These are phyloP conservation scores for Ophioninae sp. DNA, from an alignment of 2,888 invertebrate genomes.

Conservation along the genomic window DNA sequence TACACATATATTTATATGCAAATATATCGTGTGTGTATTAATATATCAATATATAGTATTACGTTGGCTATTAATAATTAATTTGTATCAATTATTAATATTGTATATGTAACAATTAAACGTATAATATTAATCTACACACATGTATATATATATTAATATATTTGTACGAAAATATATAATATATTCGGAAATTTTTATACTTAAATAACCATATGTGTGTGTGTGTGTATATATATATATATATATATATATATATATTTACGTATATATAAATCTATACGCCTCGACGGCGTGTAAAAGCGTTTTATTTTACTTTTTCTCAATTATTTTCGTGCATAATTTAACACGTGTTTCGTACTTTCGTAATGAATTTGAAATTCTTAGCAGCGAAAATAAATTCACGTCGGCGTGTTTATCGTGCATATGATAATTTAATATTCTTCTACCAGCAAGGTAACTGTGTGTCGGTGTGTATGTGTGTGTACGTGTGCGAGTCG, in stretches of 20 bases:
- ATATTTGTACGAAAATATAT: too few species aligned
- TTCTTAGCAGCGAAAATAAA: constrained; percentile 54
- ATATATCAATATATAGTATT: not conserved
- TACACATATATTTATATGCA: not conserved
- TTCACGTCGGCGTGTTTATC: constrained; percentile 62
- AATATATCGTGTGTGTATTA: not conserved
- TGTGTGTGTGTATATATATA: too few species aligned
- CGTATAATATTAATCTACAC: too few species aligned
- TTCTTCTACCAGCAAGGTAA: constrained; percentile 61
- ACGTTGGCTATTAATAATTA: too few species aligned
- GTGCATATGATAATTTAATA: constrained; percentile 57
- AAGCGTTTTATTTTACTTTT: constrained; percentile 38
- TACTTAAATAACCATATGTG: too few species aligned
- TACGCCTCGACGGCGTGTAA: constrained; percentile 16
- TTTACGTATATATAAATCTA: not conserved
- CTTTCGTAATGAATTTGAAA: not conserved
- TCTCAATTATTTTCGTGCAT: constrained; percentile 32
- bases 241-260: not conserved
- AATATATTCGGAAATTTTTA: too few species aligned
- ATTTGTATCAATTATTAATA: too few species aligned
- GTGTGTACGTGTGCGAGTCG: constrained; percentile 10
- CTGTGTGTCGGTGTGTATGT: not conserved
- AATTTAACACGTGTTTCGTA: constrained; percentile 5
- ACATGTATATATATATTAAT: too few species aligned
- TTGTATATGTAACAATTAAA: too few species aligned